phyloP scores from a whole-genome alignment of 2,113 vertebrate genomes.

The Theropithecus gelada region DNA sequence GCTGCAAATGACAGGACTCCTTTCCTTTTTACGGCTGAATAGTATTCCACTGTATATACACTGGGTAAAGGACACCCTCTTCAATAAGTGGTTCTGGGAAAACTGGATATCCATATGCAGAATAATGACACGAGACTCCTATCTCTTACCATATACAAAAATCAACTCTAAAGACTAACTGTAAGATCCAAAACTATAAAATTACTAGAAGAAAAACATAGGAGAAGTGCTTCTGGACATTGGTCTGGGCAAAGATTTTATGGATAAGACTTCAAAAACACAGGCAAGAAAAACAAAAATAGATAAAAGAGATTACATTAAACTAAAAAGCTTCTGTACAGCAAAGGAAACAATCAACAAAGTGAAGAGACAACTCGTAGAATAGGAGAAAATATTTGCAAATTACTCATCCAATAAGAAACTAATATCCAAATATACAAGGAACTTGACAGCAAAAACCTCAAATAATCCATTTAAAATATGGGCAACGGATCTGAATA shows the following conservation, averaged over 20 bases:
- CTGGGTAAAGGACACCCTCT: neutral
- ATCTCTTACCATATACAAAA: neutral
- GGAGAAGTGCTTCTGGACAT: neutral
- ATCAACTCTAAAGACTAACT: neutral
- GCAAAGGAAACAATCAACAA: neutral
- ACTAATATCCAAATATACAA: neutral
- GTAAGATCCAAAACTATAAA: neutral
- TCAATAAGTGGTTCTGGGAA: neutral
- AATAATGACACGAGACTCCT: neutral
- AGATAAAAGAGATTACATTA: neutral
- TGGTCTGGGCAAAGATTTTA: neutral
- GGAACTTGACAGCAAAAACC: neutral
- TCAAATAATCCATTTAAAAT: neutral
- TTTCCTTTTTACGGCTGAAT: neutral
- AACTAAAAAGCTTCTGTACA: neutral
- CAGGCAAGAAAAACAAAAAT: neutral
- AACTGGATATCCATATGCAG: neutral
- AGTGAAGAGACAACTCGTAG: neutral
- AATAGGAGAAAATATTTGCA: neutral
- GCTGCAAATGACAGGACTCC: neutral
- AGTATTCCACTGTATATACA: neutral
- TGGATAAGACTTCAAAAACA: neutral
- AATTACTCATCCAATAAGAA: neutral
- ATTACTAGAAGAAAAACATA: neutral
- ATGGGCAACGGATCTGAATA: neutral